Base-by-base conservation (phyloP, 2,797 vertebrate genomes). In the Calcarius lapponicus region DNA sequence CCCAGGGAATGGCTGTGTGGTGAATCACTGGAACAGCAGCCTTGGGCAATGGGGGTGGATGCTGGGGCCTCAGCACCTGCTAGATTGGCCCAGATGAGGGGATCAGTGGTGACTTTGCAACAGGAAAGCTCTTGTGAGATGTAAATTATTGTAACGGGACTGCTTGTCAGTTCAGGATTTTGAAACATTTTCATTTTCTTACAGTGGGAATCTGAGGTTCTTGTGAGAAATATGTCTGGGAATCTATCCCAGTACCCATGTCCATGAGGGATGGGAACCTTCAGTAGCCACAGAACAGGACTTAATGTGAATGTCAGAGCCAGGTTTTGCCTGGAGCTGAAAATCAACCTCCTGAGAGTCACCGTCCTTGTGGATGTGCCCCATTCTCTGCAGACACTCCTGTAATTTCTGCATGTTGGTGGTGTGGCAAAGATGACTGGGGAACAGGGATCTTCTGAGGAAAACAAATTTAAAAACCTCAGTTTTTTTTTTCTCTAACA, bases 101-200 rank as follows among this genome's bases (percentile, higher is more conserved):
- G 26, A 64, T 74, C 62, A 66, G 36, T 38, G 43, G 21, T 26
- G 50, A n/a, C 42, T 86, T 86, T 43, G 48, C 66, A 86, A 45
- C 32, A 66, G 34, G 56, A 66, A 84, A 62, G 42, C 14, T 65
- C 34, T 58, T 72, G 21, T 32, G 70, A 50, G 48, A 66, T 38
- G 12, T 19, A 34, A 72, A 29, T 38, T 3, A 31, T 54, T 1
- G 0, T 67, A 79, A 34, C 0, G 1, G 21, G 45, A 60, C 13
- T 1, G 1, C n/a, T 50, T 78, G 26, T 34, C 17, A 38, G 2
- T 53, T 86, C 5, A 10, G 58, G 50, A 66, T 60, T 78, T 66
- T 4, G 7, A 83, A 92, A 80, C 3, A 3, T 36, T 62, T 85
- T n/a, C 6, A 3, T 28, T 61, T 72, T 53, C 67, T 75, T 38